Base-by-base conservation (phyloP, 2,888 invertebrate species). In the Pecten maximus region DNA sequence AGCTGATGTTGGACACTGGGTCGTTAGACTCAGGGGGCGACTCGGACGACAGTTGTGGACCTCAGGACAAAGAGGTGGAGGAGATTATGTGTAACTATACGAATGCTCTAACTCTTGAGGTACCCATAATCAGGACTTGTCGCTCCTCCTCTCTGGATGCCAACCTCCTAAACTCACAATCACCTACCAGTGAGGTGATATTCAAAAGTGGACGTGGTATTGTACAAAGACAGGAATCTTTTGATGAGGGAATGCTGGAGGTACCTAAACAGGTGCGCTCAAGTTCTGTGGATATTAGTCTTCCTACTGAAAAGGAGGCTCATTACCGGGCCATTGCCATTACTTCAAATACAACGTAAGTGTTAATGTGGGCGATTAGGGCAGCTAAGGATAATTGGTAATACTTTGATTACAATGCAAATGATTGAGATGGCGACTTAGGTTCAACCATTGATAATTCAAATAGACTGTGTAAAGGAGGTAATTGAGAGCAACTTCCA, bases 91-190 rank as follows among this genome's bases (percentile, higher is more conserved):
- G n/a, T 92, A 74, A 35, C 35, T 74, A 95, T 92, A 94, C 93
- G 19, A 95, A 95, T 90, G 96, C 94, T 0, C 94, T 96, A 23
- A 96, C 96, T 2, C 92, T 96, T 54, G 92, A 94, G 40, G 96
- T 96, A 10, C 96, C 96, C 0, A 94, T 94, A 15, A 93, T 96
- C 10, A 95, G 95, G 89, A 95, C 95, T 89, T 93, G 93, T 28
- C 92, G 96, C 28, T 96, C 96, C 2, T 95, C 96, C 0, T 96
- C 96, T 16, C 91, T 96, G 93, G 96, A 96, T 92, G 95, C 95
- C 19, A 94, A 93, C 91, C 94, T 90, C 91, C 90, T 90, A 60
- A 74, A 74, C 74, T 74, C 74, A 74, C 74, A 74, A 16, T 28
- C 74, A 28, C 74, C 74, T 10, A 28, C 74, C 35, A 74, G 3